Evolutionary conservation across 2,797 vertebrate genomes (phyloP).

Genomic region (Ambastaia sidthimunki): DNA sequence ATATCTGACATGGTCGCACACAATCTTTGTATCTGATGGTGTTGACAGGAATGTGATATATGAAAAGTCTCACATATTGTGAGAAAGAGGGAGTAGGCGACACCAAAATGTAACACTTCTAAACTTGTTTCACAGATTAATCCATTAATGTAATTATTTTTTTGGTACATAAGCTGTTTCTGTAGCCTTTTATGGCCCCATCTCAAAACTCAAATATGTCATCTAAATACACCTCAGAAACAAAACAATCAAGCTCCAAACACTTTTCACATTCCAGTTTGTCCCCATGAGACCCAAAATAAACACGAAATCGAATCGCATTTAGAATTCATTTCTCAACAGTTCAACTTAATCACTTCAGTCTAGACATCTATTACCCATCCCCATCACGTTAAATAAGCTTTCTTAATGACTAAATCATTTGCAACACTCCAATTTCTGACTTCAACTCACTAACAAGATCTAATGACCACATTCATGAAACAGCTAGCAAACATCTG

Average conservation of each 20-base stretch:
- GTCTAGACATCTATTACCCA: slow-evolving; percentile 36
- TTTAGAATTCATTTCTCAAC: slow-evolving; percentile 27
- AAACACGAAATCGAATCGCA: slow-evolving; percentile 38
- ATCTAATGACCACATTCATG: slow-evolving; percentile 44
- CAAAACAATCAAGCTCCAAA: neutral
- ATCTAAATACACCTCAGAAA: neutral
- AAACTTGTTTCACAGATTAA: neutral
- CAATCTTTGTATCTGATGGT: neutral
- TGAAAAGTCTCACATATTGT: neutral
- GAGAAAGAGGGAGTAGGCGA: neutral
- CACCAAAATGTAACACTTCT: neutral
- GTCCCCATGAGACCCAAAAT: slow-evolving; percentile 17
- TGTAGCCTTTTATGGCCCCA: neutral
- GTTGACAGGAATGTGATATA: neutral
- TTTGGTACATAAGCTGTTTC: neutral
- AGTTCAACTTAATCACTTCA: slow-evolving; percentile 18
- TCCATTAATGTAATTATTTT: neutral
- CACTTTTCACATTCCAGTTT: slow-evolving; percentile 1
- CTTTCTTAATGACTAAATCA: slow-evolving; percentile 19
- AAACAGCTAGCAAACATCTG: slow-evolving; percentile 8
- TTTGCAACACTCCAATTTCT: slow-evolving; percentile 4
- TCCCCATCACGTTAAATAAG: slow-evolving; percentile 3
- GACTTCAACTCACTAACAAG: slow-evolving; percentile 4
- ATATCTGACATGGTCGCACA: neutral
- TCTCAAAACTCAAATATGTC: neutral